Base-by-base conservation (phyloP, 2,113 vertebrate species). In the Pogona vitticeps region DNA sequence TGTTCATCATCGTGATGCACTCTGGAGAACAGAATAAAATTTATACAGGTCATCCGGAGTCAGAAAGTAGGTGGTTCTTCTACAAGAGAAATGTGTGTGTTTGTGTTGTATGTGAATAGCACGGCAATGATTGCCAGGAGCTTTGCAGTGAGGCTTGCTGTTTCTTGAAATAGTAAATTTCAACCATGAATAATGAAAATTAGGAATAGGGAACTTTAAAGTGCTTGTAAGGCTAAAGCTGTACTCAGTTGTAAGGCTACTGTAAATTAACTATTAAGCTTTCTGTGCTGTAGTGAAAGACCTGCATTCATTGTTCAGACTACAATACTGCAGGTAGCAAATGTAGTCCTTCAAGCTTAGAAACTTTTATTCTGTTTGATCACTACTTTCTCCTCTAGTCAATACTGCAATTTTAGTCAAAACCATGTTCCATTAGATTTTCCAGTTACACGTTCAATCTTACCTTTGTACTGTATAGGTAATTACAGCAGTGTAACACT, bases 1-100 rank as follows among this genome's bases (percentile, higher is more conserved):
- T 80, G 18, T 82, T 28, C 10, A 9, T 36, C 71, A 77, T 81
- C 75, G 85, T 78, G 76, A 52, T 17, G 80, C 79, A 10, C 65
- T 90, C 23, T 0, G 0, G 89, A 75, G 61, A 70, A 91, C 82
- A 78, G 88, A 92, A 65, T 71, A 85, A 4, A 81, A 78, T 26
- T 38, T 40, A 67, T 26, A 59, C 59, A 83, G 33, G 88, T 82
- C 3, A 65, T 52, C 56, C 33, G 73, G 89, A 84, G 84, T 80
- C 20, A 33, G 59, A 6, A 91, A 73, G 23, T 7, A 88, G 93
- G 73, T 52, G 82, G 86, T 82, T 82, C 92, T 91, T 88, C 71
- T 82, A 88, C 83, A 88, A 67, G 46, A 88, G 83, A 85, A 87
- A 76, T 72, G 26, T 26, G 38, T 75, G 72, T 90, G 83, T n/a